Percentiles rank a stretch among this genome's conserved stretches.
Conservation (phyloP, 2,888 invertebrate species). For the Ferrisia virgata region DNA sequence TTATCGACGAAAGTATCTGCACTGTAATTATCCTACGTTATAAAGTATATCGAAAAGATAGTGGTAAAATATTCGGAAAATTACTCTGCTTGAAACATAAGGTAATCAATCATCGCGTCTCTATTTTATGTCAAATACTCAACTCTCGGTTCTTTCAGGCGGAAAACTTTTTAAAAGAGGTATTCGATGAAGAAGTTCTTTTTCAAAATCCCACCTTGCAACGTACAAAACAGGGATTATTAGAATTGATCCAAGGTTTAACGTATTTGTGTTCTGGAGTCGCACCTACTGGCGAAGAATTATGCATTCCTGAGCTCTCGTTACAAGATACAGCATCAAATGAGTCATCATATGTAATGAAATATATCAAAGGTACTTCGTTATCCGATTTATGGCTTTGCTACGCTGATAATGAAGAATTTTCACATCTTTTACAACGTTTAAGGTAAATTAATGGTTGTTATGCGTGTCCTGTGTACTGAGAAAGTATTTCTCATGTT, state of each 20-base stretch:
- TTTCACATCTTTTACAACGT: slow-evolving; percentile 31
- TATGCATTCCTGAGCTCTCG: slow-evolving; percentile 33
- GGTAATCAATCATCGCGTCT: not conserved
- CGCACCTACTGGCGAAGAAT: slow-evolving; percentile 34
- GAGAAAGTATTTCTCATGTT: not conserved
- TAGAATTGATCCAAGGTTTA: slow-evolving; percentile 38
- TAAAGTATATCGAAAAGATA: slow-evolving; percentile 37
- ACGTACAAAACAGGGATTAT: slow-evolving; percentile 31
- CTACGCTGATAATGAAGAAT: slow-evolving; percentile 32
- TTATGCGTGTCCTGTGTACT: not conserved
- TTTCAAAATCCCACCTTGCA: slow-evolving; percentile 35
- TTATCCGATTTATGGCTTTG: slow-evolving; percentile 30
- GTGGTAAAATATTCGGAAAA: slow-evolving; percentile 36
- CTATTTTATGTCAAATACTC: not conserved
- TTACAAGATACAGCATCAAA: not conserved
- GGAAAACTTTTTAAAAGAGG: slow-evolving; percentile 35
- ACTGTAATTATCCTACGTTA: slow-evolving; percentile 33
- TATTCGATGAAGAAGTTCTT: slow-evolving; percentile 25
- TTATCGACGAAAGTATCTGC: slow-evolving; percentile 18
- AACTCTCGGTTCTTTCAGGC: slow-evolving; percentile 22
- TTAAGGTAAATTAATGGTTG: not conserved
- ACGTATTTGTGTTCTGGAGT: slow-evolving; percentile 37
- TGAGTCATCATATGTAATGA: slow-evolving; percentile 21
- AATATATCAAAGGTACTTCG: slow-evolving; percentile 32
- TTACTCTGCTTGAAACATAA: slow-evolving; percentile 37